Evolutionary conservation across 2,797 vertebrate species (phyloP), one percentile per base, ranked within the genome.

Genomic region (Sandelia bainsii): DNA sequence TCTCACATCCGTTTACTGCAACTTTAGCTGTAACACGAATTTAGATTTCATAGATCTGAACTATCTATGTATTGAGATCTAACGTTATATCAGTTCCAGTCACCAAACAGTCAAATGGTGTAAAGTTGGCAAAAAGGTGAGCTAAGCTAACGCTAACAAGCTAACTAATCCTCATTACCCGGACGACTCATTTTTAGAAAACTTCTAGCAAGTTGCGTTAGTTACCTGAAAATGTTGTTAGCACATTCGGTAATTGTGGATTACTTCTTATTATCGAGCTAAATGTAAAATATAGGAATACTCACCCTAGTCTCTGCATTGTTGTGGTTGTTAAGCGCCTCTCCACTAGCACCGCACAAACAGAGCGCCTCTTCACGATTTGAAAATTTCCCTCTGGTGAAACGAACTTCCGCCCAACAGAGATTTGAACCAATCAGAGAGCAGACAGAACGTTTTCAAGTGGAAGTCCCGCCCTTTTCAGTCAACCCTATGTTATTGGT

Each of bases 251-350:
- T 13, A 23, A 49, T 3, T 34, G 6, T 22, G 32, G 0, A 16
- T 0, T 44, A 12, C 9, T 11, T 9, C 1, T 0, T 3, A 6
- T 16, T 29, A 20, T 19, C 0, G 1, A 20, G 3, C 0, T 22
- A 1, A 8, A 17, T 12, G 7, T n/a, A 11, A 58, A 12, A 19
- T 0, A 27, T 1, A 0, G 0, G 4, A 3, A 20, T 67, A 83
- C 92, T 83, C 45, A 93, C 93, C 76, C 81, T 1, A 52, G 32
- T 86, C 83, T 80, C 57, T 88, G 87, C 93, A 93, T 93, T 54
- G 62, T 84, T 79, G 32, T 20, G 76, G 14, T 72, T 60, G 10
- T 39, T 39, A 5, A 8, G 32, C 32, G 32, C 34, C 12, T 45
- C 44, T 51, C 11, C 13, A 2, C 50, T 20, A 32, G 6, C 29